Conservation (phyloP, 2,113 vertebrate genomes). For the Typhlomys cinereus region DNA sequence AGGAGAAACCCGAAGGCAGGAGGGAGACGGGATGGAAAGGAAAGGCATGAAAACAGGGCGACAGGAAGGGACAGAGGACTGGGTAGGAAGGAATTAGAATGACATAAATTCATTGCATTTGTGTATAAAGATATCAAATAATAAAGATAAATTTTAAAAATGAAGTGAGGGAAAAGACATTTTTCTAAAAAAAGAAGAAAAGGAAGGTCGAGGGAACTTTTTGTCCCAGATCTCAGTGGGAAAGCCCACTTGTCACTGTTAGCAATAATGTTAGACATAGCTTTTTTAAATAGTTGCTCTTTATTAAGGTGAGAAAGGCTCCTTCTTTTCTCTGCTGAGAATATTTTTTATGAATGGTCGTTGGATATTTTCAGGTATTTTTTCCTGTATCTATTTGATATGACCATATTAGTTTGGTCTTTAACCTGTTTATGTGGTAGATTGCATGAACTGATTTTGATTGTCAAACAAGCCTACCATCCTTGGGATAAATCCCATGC, state of each 20-base stretch:
- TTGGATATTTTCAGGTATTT: not conserved
- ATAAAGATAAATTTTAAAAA: too few relatives aligned
- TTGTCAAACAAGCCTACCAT: not conserved
- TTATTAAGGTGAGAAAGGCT: not conserved
- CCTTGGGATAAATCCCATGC: not conserved
- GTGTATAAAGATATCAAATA: too few relatives aligned
- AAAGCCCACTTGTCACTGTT: not conserved
- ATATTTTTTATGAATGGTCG: not conserved
- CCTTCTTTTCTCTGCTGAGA: not conserved
- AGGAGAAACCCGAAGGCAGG: too few relatives aligned
- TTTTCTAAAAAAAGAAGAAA: too few relatives aligned
- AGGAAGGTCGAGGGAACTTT: not conserved
- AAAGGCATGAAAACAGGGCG: too few relatives aligned
- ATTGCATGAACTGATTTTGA: not conserved
- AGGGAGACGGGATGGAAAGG: too few relatives aligned
- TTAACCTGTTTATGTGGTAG: not conserved
- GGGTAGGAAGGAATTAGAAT: too few relatives aligned
- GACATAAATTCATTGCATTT: too few relatives aligned
- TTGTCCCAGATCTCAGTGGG: not conserved
- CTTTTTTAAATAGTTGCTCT: not conserved
- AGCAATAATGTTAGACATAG: not conserved
- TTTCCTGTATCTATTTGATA: not conserved
- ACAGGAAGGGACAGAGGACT: too few relatives aligned
- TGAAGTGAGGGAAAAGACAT: too few relatives aligned
- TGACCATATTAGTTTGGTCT: not conserved